These are phyloP conservation scores for Tympanoctomys barrerae DNA, from an alignment of 2,797 vertebrate genomes.

Conservation along the genomic window DNA sequence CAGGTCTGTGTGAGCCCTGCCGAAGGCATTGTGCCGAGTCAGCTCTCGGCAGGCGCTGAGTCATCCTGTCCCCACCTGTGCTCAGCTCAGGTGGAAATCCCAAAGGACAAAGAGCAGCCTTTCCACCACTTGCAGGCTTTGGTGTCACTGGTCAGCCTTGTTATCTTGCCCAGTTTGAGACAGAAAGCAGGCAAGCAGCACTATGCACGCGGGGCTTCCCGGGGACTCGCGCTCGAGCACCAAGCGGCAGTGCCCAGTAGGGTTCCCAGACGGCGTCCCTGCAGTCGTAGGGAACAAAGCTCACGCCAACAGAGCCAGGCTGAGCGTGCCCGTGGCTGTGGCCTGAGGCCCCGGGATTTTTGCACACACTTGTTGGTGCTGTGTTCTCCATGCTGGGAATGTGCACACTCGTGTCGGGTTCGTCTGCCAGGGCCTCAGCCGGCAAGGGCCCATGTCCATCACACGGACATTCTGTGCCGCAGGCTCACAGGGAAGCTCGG, in stretches of 20 bases:
- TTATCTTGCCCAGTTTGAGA: background rate
- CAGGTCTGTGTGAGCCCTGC: background rate
- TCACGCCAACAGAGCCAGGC: background rate
- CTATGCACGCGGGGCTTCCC: background rate
- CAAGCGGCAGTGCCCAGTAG: background rate
- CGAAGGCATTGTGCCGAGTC: background rate
- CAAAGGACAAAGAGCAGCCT: background rate
- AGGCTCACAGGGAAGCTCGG: background rate
- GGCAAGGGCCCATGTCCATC: background rate
- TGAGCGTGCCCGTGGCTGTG: rapidly evolving
- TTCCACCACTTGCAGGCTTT: too few species aligned
- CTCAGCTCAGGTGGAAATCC: background rate
- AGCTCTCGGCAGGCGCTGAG: background rate
- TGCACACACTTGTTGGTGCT: background rate
- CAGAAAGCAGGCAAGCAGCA: background rate
- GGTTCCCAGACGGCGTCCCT: background rate
- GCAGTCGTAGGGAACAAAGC: background rate
- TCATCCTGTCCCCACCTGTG: background rate
- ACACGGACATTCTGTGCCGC: background rate
- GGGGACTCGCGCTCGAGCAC: background rate
- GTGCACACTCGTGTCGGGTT: background rate
- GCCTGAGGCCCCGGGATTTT: background rate
- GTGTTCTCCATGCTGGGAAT: background rate
- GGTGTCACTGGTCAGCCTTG: background rate
- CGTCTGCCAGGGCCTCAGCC: background rate